A percentile compares a stretch with the other conserved stretches of the same genome.
Evolutionary conservation across 2,797 vertebrate species (phyloP).

Genomic region (Harpagifer antarcticus): DNA sequence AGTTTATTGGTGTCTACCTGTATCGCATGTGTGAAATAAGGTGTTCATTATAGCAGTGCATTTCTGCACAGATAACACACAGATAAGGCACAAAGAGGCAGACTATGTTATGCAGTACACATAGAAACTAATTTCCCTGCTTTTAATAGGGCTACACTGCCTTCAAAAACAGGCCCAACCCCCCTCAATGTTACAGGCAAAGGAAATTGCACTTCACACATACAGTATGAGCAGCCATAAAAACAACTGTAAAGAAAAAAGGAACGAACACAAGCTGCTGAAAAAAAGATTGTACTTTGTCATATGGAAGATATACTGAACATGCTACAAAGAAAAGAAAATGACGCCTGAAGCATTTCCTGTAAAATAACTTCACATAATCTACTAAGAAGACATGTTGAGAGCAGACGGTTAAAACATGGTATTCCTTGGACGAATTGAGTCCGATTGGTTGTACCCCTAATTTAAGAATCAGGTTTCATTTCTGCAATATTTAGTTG

Average conservation of each 20-base stretch:
- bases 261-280: constrained; percentile 17
- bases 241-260: constrained; percentile 47
- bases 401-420: background rate
- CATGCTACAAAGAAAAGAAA: constrained; percentile 10
- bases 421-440: background rate
- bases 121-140: constrained; percentile 48
- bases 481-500: background rate
- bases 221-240: constrained; percentile 44
- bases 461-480: background rate
- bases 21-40: background rate
- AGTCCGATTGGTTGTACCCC: background rate
- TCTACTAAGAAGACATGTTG: background rate
- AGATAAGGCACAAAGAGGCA: constrained; percentile 25
- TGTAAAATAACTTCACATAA: background rate
- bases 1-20: constrained; percentile 24
- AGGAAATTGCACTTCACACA: constrained; percentile 71
- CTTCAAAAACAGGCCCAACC: constrained; percentile 51
- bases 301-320: constrained; percentile 8
- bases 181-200: constrained; percentile 44
- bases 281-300: constrained; percentile 32
- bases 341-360: constrained; percentile 2
- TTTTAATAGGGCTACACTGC: constrained; percentile 49
- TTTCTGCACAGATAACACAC: constrained; percentile 19
- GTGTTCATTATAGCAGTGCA: constrained; percentile 32
- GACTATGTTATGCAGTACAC: constrained; percentile 27